A percentile compares a stretch with the other conserved stretches of the same genome.
phyloP scores from a whole-genome alignment of 2,113 vertebrate species.

The Kryptolebias marmoratus region DNA sequence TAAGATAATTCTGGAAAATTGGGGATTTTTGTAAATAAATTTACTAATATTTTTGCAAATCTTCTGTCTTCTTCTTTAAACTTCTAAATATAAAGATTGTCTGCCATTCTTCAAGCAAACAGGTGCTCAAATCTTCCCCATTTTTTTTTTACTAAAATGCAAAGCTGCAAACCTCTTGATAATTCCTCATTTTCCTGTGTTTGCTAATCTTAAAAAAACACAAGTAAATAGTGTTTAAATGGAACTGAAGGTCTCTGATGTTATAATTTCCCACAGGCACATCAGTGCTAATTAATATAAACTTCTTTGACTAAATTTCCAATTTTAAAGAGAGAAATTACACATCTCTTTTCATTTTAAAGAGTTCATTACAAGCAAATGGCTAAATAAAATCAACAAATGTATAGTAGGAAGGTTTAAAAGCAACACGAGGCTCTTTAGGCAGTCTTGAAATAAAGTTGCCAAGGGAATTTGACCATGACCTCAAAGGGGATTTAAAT shows the following conservation, averaged over 20 bases:
- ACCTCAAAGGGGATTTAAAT: conserved; percentile 37
- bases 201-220: conserved; percentile 18
- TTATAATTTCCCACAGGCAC: conserved; percentile 15
- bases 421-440: conserved; percentile 14
- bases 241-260: conserved; percentile 16
- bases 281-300: conserved; percentile 5
- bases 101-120: neutral
- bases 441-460: neutral
- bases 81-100: neutral
- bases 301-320: neutral
- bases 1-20: no score
- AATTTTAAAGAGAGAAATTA: neutral
- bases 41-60: no score
- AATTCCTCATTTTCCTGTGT: neutral
- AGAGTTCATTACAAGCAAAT: conserved; percentile 13
- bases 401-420: neutral
- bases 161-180: conserved; percentile 2
- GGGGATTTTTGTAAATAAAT: no score
- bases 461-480: conserved; percentile 25
- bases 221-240: conserved; percentile 23
- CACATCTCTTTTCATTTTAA: conserved; percentile 5
- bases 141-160: conserved; percentile 1
- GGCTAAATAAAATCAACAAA: neutral
- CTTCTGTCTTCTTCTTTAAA: neutral
- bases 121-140: neutral